phyloP scores from a whole-genome alignment of 2,113 vertebrate species.

The Mesoclemmys tuberculata region DNA sequence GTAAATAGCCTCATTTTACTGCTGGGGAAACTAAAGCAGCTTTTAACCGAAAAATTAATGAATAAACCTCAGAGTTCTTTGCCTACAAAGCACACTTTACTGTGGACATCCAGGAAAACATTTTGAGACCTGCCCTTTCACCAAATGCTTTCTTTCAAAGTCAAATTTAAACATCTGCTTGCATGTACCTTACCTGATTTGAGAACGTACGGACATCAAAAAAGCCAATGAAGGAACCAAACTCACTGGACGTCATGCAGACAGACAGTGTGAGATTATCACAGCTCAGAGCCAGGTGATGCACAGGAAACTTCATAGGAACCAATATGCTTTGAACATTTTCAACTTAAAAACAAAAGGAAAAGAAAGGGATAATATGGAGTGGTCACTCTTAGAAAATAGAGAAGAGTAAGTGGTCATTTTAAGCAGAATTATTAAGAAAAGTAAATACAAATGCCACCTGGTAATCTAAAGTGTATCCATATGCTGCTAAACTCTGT shows the following conservation, averaged over 20 bases:
- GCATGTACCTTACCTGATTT: constrained; percentile 83
- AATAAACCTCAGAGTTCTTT: not conserved
- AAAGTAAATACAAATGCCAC: rapidly evolving
- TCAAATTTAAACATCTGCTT: not conserved
- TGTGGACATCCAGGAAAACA: not conserved
- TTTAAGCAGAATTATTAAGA: not conserved
- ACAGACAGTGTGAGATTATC: constrained; percentile 93
- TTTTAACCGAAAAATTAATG: not conserved
- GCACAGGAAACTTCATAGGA: constrained; percentile 82
- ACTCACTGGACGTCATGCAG: constrained; percentile 83
- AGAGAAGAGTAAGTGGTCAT: not conserved
- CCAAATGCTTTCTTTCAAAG: not conserved
- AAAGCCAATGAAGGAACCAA: constrained; percentile 85
- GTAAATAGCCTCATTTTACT: not conserved
- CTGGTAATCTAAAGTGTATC: not conserved
- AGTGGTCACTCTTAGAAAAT: not conserved
- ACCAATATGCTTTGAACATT: constrained; percentile 80
- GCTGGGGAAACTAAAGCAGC: not conserved
- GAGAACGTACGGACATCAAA: constrained; percentile 92
- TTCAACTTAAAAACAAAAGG: constrained; percentile 78
- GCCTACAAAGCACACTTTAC: not conserved
- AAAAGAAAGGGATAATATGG: not conserved
- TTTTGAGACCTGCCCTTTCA: not conserved
- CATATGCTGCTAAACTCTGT: not conserved
- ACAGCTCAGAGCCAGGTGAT: constrained; percentile 92